Evolutionary conservation across 2,797 vertebrate species (phyloP), one percentile per base, ranked within the genome.

Genomic region (Pseudopleuronectes americanus): DNA sequence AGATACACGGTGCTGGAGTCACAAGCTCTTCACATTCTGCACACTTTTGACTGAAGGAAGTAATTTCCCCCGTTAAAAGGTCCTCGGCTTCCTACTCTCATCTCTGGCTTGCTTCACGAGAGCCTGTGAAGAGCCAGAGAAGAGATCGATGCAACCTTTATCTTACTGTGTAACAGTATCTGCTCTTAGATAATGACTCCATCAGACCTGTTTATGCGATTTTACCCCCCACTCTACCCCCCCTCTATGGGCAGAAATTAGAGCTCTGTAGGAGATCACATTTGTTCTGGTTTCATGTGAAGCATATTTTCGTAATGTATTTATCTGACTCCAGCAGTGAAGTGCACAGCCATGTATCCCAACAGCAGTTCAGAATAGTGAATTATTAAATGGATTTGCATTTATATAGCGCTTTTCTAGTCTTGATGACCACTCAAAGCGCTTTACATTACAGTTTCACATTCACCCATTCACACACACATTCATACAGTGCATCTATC

Each of bases 181-280:
- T 92, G 73, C 83, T 86, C 70, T 84, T 79, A 88, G 83, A 90
- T 93, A 93, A 94, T 92, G 91, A 90, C 77, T 73, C 87, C 84
- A 89, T 92, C 84, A 90, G 89, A 83, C 81, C 81, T 88, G 90
- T 90, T 92, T 85, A 94, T 91, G 76, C 87, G 86, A 92, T 92
- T 90, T 90, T 66, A 67, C 74, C n/a, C 49, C 59, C 59, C 65
- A 65, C 76, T 83, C 76, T 55, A 78, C 52, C 76, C 57, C 24
- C 33, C 23, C 64, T 70, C 31, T 65, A 56, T n/a, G 58, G 64
- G 57, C 76, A 48, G 56, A 76, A 47, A 65, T n/a, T 21, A 57
- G 82, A n/a, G 56, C 65, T 77, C 19, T 4, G 1, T n/a, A 28
- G 16, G 41, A 64, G 48, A 84, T 76, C 62, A 65, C 55, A 68